phyloP scores from a whole-genome alignment of 1,140 invertebrate genomes.

The Lethocerus indicus region DNA sequence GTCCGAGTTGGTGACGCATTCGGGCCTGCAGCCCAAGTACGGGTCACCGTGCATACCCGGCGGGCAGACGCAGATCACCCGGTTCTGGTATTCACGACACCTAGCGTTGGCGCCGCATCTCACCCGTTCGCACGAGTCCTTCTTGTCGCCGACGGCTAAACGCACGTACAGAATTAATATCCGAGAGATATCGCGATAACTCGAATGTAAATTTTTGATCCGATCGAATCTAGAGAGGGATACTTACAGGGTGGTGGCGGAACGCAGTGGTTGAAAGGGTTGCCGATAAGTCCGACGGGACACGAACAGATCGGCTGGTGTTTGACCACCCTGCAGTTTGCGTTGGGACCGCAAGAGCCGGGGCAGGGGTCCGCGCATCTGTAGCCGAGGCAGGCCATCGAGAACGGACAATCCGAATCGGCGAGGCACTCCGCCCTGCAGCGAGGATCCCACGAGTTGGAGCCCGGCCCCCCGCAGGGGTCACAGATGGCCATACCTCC shows the following conservation, averaged over 20 bases:
- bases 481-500: slow-evolving; percentile 61
- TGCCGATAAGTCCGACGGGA: slow-evolving; percentile 49
- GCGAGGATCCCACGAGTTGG: slow-evolving; percentile 42
- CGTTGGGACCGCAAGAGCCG: slow-evolving; percentile 64
- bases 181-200: not conserved
- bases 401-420: slow-evolving; percentile 57
- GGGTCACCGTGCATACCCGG: slow-evolving; percentile 41
- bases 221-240: slow-evolving; percentile 24
- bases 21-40: slow-evolving; percentile 50
- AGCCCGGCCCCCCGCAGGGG: slow-evolving; percentile 46
- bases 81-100: slow-evolving; percentile 39
- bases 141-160: slow-evolving; percentile 23
- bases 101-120: slow-evolving; percentile 60
- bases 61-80: slow-evolving; percentile 44
- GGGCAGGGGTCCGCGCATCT: slow-evolving; percentile 64
- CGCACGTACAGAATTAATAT: not conserved
- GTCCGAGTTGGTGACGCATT: slow-evolving; percentile 64
- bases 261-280: slow-evolving; percentile 63
- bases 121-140: slow-evolving; percentile 44
- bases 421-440: slow-evolving; percentile 61
- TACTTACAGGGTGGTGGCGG: slow-evolving; percentile 28
- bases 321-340: slow-evolving; percentile 52
- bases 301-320: slow-evolving; percentile 65
- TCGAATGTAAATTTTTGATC: not conserved
- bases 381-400: slow-evolving; percentile 56